Evolutionary conservation across 2,113 vertebrate species (phyloP).

Genomic region (Guaruba guarouba): DNA sequence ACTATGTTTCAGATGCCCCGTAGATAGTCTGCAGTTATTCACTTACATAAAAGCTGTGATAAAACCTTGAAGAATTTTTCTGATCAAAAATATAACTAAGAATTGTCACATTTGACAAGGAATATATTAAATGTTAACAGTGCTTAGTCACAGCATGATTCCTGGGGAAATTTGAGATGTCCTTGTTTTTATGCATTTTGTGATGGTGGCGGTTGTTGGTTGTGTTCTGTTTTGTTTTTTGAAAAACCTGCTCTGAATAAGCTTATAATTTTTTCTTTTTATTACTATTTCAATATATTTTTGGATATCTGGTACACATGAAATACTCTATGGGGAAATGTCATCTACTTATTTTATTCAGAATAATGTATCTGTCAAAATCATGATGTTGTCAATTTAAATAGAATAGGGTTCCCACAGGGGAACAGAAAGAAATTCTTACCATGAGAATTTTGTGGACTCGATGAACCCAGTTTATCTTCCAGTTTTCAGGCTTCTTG

Average conservation of each 20-base stretch:
- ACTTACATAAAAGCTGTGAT: not conserved
- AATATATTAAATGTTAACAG: not conserved
- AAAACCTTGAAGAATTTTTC: not conserved
- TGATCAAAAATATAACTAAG: not conserved
- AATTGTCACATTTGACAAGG: not conserved
- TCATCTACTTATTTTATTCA: not conserved
- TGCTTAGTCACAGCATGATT: not conserved
- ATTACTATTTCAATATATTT: not conserved
- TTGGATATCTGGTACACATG: not conserved
- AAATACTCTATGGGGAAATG: not conserved
- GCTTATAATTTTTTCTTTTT: not conserved
- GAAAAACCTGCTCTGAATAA: not conserved
- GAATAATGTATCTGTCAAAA: not conserved
- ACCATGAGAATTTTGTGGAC: not conserved
- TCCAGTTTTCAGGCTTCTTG: not conserved
- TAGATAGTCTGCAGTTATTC: not conserved
- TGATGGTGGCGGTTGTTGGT: not conserved
- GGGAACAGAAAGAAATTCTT: not conserved
- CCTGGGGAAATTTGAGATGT: not conserved
- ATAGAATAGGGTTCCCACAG: not conserved
- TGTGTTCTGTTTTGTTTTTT: not conserved
- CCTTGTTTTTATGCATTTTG: not conserved
- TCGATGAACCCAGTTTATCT: not conserved
- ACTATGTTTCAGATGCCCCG: not conserved
- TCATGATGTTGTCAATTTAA: not conserved